Evolutionary conservation across 30 jellyfish, hydroid and myxozoan species (phyloP), one percentile per base, ranked within the genome.

Genomic region (Aurelia sp.): DNA sequence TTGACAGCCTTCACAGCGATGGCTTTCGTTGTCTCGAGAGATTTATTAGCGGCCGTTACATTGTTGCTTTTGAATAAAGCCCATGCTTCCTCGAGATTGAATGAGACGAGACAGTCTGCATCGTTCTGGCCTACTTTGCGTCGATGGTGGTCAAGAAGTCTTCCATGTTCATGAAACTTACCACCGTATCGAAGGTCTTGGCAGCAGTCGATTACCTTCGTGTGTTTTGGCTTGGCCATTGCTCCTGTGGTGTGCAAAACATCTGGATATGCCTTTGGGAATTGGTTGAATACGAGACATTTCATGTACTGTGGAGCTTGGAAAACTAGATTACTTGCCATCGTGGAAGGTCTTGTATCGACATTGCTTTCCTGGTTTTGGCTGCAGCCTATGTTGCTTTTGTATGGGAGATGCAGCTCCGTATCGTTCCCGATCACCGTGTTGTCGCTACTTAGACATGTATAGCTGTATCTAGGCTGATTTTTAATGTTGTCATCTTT

Each of bases 151-250:
- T 44, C 44, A 19, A 72, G 68, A 13, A 72, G 5, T 9, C 20
- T 40, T 38, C 58, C 69, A 7, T 30, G 84, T 71, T 72, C 31
- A 21, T n/a, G 21, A 51, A 12, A 72, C 40, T 72, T 31, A 8
- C 84, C 84, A 9, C 84, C 48, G 30, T 72, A 38, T 19, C 84
- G 30, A 3, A 72, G 69, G 55, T 22, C 48, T 19, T 72, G 33
- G 44, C 84, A 72, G 7, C 18, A 38, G 21, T 19, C 18, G 18
- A 72, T 72, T 33, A 38, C 6, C 3, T 8, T 4, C 1, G 8
- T 47, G 55, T 72, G 84, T 30, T 47, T 13, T 38, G 84, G 57
- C 30, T 40, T 72, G 18, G 50, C 41, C n/a, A 72, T 72, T 9
- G 8, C 19, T 12, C 84, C 84, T 2, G 84, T 72, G 33, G 68